Evolutionary conservation across 2,888 invertebrate species (phyloP), one percentile per base, ranked within the genome.

Genomic region (Cerastis leucographa): DNA sequence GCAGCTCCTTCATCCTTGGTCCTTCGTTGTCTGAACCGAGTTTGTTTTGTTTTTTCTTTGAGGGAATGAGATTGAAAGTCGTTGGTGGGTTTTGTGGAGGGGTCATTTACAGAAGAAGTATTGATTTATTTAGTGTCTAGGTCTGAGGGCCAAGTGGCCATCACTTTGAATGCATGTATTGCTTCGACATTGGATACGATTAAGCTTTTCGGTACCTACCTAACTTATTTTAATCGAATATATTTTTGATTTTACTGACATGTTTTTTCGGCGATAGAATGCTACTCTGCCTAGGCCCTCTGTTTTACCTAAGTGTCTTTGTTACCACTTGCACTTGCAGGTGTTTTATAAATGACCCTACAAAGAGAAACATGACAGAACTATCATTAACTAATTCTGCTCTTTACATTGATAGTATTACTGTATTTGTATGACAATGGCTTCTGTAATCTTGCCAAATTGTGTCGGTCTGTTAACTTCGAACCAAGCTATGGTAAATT

Each of bases 1-100:
- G 67, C 54, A 22, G 40, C 35, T 71, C 61, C 68, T 81, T 68
- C 35, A 59, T 56, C 59, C 71, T 71, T 72, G 54, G 44, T 61
- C 70, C 72, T 78, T 76, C 71, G 64, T 25, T 35, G 59, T 49
- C 51, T 71, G 22, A n/a, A 25, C 25, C 22, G 19, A 29, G 54
- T 62, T 22, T 61, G 19, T 72, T 65, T 25, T 42, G 25, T 40
- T n/a, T 68, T 8, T 56, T 49, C 35, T 69, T 69, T 35, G 14
- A 35, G 11, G 14, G 22, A 61, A 19, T 40, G 6, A 64, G 5
- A 19, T 59, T 59, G 22, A 25, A 72, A 65, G 25, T 46, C 11
- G 19, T 54, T 44, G 35, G 22, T 66, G 46, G 17, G 42, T 46
- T 56, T 35, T 17, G 22, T 2, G 8, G 1, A 12, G 19, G 40